Conservation (phyloP, 2,888 invertebrate genomes). For the Eilema sororculum region DNA sequence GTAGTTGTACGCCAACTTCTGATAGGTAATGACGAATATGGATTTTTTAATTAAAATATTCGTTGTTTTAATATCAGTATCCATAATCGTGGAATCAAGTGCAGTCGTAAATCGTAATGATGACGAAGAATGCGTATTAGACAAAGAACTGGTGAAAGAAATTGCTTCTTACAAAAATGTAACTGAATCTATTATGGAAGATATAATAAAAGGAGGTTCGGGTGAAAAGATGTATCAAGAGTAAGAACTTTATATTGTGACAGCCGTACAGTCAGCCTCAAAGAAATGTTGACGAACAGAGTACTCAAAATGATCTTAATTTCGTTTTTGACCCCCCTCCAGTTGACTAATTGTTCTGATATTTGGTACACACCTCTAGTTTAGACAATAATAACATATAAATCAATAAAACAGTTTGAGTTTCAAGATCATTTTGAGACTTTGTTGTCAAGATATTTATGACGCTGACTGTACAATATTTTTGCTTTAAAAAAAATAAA, state of each 20-base stretch:
- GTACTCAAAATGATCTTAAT: no score
- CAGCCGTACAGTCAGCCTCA: no score
- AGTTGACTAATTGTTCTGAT: no score
- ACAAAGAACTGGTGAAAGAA: conserved; percentile 71
- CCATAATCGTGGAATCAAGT: conserved; percentile 42
- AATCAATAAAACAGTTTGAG: no score
- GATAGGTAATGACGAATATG: conserved; percentile 32
- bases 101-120: conserved; percentile 53
- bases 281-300: no score
- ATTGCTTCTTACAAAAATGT: conserved; percentile 85
- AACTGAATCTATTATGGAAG: conserved; percentile 79
- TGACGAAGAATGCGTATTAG: conserved; percentile 52
- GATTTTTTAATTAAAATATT: conserved; percentile 20
- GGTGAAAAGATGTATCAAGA: conserved; percentile 83
- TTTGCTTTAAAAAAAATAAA: no score
- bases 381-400: no score
- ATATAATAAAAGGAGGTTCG: conserved; percentile 73
- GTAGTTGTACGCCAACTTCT: conserved; percentile 30
- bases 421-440: no score
- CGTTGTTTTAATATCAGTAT: conserved; percentile 33
- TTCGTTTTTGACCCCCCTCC: no score
- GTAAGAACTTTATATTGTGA: conserved; percentile 53
- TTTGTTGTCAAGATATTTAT: no score
- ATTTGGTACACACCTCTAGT: no score
- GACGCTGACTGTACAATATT: no score